phyloP scores from a whole-genome alignment of 1,140 invertebrate genomes.

The Drosophila trapezifrons region DNA sequence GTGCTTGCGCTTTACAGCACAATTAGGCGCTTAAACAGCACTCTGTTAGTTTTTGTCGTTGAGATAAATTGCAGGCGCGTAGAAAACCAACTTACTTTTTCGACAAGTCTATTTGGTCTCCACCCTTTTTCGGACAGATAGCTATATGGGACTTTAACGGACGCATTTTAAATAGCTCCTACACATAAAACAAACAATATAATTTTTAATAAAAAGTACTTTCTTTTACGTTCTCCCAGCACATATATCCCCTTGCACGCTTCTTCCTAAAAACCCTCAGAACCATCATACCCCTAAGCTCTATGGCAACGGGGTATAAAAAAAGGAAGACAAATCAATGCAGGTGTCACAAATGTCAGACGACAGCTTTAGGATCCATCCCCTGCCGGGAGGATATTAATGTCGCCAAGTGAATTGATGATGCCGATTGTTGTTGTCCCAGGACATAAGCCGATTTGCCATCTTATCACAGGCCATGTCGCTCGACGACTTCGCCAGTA shows the following conservation, averaged over 20 bases:
- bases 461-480: slow-evolving; percentile 71
- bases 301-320: slow-evolving; percentile 23
- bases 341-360: slow-evolving; percentile 82
- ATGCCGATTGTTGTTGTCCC: slow-evolving; percentile 75
- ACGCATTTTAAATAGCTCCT: too few relatives aligned
- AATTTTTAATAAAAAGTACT: too few relatives aligned
- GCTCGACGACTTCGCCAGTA: slow-evolving; percentile 18
- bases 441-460: slow-evolving; percentile 77
- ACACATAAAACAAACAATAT: too few relatives aligned
- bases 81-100: too few relatives aligned
- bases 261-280: background rate
- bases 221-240: too few relatives aligned
- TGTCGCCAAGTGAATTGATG: slow-evolving; percentile 81
- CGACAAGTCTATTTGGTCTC: too few relatives aligned
- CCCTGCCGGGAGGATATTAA: slow-evolving; percentile 68
- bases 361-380: slow-evolving; percentile 67
- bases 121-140: too few relatives aligned
- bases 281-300: slow-evolving; percentile 5
- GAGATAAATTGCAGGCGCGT: too few relatives aligned
- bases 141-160: too few relatives aligned
- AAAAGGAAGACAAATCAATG: slow-evolving; percentile 79
- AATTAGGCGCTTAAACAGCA: too few relatives aligned
- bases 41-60: too few relatives aligned
- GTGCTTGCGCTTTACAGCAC: too few relatives aligned
- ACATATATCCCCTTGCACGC: background rate